Evolutionary conservation across 2,113 vertebrate genomes (phyloP).

Genomic region (Hystrix brachyura): DNA sequence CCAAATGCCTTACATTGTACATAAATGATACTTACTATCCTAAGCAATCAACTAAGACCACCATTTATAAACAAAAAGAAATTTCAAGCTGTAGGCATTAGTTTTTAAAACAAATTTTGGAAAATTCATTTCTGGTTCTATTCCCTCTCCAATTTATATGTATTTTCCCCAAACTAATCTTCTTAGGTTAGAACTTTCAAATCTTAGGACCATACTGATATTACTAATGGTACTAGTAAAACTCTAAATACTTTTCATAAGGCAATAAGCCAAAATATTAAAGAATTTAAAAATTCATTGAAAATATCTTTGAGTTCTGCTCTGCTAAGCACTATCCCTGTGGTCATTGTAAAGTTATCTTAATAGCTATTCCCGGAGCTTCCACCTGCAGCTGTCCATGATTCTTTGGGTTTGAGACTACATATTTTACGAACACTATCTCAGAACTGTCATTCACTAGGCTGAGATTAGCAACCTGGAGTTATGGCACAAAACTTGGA

Average conservation of each 20-base stretch:
- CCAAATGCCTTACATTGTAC: background rate
- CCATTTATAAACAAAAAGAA: background rate
- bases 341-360: background rate
- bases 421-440: background rate
- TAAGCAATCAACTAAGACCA: background rate
- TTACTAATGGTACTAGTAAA: background rate
- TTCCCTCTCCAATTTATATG: background rate
- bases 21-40: background rate
- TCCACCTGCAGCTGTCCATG: background rate
- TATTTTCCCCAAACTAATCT: background rate
- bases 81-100: background rate
- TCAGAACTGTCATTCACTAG: background rate
- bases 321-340: background rate
- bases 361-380: background rate
- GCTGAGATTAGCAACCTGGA: background rate
- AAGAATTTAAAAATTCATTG: conserved; percentile 21
- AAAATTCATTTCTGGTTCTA: background rate
- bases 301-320: conserved; percentile 23
- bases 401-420: background rate
- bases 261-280: background rate
- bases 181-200: background rate
- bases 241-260: conserved; percentile 21
- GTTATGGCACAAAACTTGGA: background rate
- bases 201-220: background rate
- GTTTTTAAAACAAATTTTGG: background rate